Conservation (phyloP, 2,113 vertebrate species). For the Callipepla californica region DNA sequence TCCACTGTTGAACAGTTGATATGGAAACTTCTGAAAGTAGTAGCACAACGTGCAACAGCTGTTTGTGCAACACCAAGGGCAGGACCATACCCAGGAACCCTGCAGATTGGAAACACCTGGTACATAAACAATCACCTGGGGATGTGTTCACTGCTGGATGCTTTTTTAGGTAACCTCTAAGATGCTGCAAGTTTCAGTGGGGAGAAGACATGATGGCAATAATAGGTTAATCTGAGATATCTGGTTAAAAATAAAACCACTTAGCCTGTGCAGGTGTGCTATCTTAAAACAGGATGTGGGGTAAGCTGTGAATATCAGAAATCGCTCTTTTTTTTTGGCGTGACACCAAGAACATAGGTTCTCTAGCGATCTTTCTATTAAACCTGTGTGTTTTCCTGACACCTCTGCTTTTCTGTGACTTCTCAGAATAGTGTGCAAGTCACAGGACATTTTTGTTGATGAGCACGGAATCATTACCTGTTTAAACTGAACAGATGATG, state of each 20-base stretch:
- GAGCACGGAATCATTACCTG: not conserved
- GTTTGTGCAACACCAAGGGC: accelerated
- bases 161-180: not conserved
- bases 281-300: conserved; percentile 65
- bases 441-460: not conserved
- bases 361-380: not conserved
- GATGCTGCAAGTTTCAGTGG: not conserved
- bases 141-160: not conserved
- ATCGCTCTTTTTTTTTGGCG: not conserved
- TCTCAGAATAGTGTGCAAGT: conserved; percentile 22
- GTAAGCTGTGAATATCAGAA: conserved; percentile 27
- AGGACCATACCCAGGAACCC: not conserved
- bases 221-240: conserved; percentile 1
- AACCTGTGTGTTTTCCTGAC: conserved; percentile 65
- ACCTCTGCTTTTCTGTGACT: not conserved
- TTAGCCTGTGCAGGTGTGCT: not conserved
- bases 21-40: not conserved
- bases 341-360: conserved; percentile 12
- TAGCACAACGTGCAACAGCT: not conserved
- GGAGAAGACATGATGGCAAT: not conserved
- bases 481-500: not conserved
- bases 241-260: conserved; percentile 43
- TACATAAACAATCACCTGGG: not conserved
- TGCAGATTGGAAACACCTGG: not conserved
- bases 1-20: not conserved